Evolutionary conservation across 2,888 invertebrate genomes (phyloP), one percentile per base, ranked within the genome.

Genomic region (Encarsia formosa): DNA sequence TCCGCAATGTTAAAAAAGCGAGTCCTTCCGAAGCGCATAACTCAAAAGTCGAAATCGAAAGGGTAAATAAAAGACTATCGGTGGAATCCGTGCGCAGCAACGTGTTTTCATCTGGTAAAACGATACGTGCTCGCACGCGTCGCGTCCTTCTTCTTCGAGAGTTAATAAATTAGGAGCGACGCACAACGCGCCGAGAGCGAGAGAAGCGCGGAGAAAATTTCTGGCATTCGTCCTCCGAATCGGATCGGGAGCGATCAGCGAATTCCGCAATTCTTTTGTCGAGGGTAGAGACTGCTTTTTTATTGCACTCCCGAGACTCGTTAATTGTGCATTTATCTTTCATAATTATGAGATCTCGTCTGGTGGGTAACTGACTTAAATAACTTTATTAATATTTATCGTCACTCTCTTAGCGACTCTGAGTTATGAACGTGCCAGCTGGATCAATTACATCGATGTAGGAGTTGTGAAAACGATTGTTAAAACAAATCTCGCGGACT

Each of bases 321-420:
- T 56, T 56, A 56, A 52, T 46, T 46, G 52, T 45, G 39, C 49
- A 52, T 52, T 56, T 46, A 52, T 56, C 52, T 56, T 48, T 44
- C 49, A 29, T 49, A 52, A 56, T 56, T 56, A 52, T 49, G 43
- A 52, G 45, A 15, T 15, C 32, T 11, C 32, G 32, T 15, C 13
- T 32, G 26, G 5, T 26, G 11, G 11, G 5, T 26, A 26, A 8
- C 11, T 32, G 9, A 15, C 32, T 32, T 32, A n/a, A 32, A 13
- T 8, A 32, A 5, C 32, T 32, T 32, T 11, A 26, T 26, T 26
- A 26, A 26, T 26, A n/a, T n/a, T n/a, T n/a, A n/a, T n/a, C n/a
- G n/a, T n/a, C n/a, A n/a, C n/a, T n/a, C n/a, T n/a, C n/a, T n/a
- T 26, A 8, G 26, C 26, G 18, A 15, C 15, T n/a, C 18, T 35